Percentiles rank a stretch among this genome's conserved stretches.
These are phyloP conservation scores for Delichon dasypus DNA, from an alignment of 2,797 vertebrate species.

Conservation along the genomic window DNA sequence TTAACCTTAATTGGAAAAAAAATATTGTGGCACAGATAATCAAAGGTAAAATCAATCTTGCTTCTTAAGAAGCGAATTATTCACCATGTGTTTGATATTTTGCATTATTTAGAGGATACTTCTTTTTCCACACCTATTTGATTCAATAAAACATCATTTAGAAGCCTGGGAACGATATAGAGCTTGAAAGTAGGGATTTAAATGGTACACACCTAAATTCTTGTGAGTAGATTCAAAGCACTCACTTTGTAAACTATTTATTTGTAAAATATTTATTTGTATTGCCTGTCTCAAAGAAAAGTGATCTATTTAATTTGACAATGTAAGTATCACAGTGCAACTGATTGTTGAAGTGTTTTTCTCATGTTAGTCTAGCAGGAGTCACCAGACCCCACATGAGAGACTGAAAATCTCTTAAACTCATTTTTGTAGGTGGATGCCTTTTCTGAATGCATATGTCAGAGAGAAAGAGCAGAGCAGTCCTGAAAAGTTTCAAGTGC, in stretches of 20 bases:
- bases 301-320: not conserved
- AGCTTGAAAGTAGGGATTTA: not conserved
- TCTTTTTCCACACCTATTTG: conserved; percentile 47
- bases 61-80: conserved; percentile 48
- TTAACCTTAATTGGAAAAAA: conserved; percentile 58
- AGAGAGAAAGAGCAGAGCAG: not conserved
- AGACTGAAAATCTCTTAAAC: not conserved
- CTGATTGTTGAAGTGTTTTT: not conserved
- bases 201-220: not conserved
- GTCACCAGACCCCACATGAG: fast-evolving
- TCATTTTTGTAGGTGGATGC: not conserved
- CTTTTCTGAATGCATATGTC: not conserved
- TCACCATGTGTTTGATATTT: conserved; percentile 44
- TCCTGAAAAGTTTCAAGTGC: not conserved
- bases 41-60: conserved; percentile 68
- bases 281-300: not conserved
- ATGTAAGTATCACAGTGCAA: not conserved
- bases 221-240: not conserved
- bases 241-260: not conserved
- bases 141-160: conserved; percentile 45
- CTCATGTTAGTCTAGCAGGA: not conserved
- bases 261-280: not conserved
- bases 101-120: conserved; percentile 61
- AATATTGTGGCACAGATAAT: conserved; percentile 48
- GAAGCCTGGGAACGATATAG: not conserved